These are phyloP conservation scores for Calliopsis andreniformis DNA, from an alignment of 1,140 invertebrate genomes.

Conservation along the genomic window DNA sequence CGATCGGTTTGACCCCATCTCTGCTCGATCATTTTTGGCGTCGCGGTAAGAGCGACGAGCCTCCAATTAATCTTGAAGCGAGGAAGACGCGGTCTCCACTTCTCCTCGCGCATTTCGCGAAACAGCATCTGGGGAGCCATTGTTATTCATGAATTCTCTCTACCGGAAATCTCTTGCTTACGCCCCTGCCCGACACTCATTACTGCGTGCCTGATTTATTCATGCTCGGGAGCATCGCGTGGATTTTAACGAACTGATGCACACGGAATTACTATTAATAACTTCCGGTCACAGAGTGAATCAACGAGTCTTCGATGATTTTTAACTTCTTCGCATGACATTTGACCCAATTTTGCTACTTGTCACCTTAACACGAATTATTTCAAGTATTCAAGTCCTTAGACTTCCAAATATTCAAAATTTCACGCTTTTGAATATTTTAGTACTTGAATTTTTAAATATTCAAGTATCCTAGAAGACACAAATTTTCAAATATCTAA, in stretches of 20 bases:
- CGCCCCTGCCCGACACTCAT: constrained; percentile 29
- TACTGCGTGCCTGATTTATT: constrained; percentile 42
- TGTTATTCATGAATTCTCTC: constrained; percentile 42
- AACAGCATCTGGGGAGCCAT: constrained; percentile 20
- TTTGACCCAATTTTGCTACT: neutral
- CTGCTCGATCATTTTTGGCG: neutral
- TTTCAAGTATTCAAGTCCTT: no score
- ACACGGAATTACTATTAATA: neutral
- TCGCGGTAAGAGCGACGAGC: neutral
- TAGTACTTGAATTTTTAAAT: no score
- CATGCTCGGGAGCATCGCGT: neutral
- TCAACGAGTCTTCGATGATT: no score
- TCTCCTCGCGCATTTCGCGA: constrained; percentile 1
- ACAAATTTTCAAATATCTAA: no score
- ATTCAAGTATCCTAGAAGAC: no score
- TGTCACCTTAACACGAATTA: no score
- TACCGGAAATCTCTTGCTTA: constrained; percentile 43
- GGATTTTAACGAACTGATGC: neutral
- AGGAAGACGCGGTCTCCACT: neutral
- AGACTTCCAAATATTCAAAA: no score
- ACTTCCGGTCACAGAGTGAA: no score
- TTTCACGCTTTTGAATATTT: no score
- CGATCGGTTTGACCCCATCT: neutral
- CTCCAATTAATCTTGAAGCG: constrained; percentile 19
- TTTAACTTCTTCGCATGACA: no score